phyloP scores from a whole-genome alignment of 1,140 invertebrate genomes.

The Phymastichus coffea region DNA sequence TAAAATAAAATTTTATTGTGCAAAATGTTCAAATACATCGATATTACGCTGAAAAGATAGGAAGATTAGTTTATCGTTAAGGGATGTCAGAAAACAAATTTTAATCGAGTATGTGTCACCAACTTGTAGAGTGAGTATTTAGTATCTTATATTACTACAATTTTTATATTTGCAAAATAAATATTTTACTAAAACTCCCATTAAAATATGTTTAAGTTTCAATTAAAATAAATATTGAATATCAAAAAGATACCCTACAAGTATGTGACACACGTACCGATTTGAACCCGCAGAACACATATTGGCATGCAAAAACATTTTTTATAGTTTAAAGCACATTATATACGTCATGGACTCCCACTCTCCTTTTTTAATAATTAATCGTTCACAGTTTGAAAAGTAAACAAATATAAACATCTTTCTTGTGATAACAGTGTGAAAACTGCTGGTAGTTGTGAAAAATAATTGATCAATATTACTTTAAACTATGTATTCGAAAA shows the following conservation, averaged over 20 bases:
- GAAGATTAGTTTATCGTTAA: constrained; percentile 19
- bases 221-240: too few relatives aligned
- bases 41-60: constrained; percentile 21
- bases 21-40: constrained; percentile 22
- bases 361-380: constrained; percentile 1
- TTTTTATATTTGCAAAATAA: not conserved
- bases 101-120: not conserved
- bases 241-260: constrained; percentile 19
- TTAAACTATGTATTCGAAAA: too few relatives aligned
- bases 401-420: not conserved
- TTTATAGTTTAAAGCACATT: constrained; percentile 19
- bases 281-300: constrained; percentile 22
- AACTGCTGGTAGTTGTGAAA: not conserved
- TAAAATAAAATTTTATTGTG: too few relatives aligned
- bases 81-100: constrained; percentile 10
- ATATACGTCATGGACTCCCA: constrained; percentile 21
- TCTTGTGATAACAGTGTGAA: constrained; percentile 7
- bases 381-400: not conserved
- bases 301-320: constrained; percentile 27
- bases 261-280: constrained; percentile 1
- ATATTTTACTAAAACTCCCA: not conserved
- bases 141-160: not conserved
- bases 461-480: too few relatives aligned
- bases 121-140: constrained; percentile 23
- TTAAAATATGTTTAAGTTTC: not conserved